Evolutionary conservation across 2,888 invertebrate genomes (phyloP), one percentile per base, ranked within the genome.

Genomic region (Eucera pruinosa): DNA sequence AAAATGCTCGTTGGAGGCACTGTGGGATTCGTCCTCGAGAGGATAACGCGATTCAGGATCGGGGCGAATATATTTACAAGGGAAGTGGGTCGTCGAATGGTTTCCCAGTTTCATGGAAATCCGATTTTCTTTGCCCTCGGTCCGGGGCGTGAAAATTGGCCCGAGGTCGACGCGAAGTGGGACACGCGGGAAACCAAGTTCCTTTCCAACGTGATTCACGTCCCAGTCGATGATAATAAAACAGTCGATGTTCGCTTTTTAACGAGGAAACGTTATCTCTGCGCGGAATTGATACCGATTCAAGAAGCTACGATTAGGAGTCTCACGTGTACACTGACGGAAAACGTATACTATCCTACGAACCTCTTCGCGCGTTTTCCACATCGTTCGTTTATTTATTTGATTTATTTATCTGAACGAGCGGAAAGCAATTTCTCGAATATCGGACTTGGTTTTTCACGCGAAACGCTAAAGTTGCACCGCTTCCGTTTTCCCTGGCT

Each of bases 131-230:
- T 11, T 25, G 55, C 7, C 41, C 54, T 13, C 27, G 39, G 0
- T 13, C 27, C 2, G 2, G 45, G 11, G 36, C 27, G 25, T 3
- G 15, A 20, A 47, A 43, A 60, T 54, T 33, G 18, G 27, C 3
- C 9, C 60, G 55, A 55, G 66, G 65, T 30, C 25, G 25, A 9
- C 58, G 33, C 20, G 54, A 77, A 68, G 33, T 77, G 23, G 73
- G 9, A 36, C 36, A 36, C 30, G 30, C 30, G 30, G 43, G 23
- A 39, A 61, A 62, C 27, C 9, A 30, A 58, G 65, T 76, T 52
- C 30, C 30, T 4, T 39, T 39, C 6, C 9, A 1, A n/a, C 27
- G 27, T 64, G 64, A 69, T 36, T 64, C 58, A 65, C 39, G 23
- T 0, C n/a, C n/a, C n/a, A n/a, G 18, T 9, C 18, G 15, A 4